A percentile compares a stretch with the other conserved stretches of the same genome.
phyloP scores from a whole-genome alignment of 2,888 invertebrate genomes.

The Acrobeloides nanus region DNA sequence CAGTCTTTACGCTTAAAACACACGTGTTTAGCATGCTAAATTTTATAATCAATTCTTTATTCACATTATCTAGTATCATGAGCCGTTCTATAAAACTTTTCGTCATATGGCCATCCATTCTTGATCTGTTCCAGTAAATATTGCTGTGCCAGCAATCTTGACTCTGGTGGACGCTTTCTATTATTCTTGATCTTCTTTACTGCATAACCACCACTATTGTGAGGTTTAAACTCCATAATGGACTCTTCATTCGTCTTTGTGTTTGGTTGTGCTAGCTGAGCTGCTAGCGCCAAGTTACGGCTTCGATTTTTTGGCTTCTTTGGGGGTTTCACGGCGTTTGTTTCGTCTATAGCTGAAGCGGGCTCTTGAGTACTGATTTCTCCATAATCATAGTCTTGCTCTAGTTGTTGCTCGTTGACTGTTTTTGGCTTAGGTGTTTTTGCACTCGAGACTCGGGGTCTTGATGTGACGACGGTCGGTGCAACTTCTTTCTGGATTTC shows the following conservation, averaged over 20 bases:
- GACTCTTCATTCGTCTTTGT: slow-evolving; percentile 7
- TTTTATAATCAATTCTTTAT: no score
- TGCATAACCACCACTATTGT: slow-evolving; percentile 22
- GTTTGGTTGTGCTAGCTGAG: background rate
- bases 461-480: slow-evolving; percentile 6
- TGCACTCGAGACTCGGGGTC: no score
- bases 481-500: slow-evolving; percentile 18
- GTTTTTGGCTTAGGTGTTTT: background rate
- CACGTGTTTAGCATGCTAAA: no score
- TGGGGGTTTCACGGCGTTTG: no score
- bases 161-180: slow-evolving; percentile 14
- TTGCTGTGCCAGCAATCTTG: slow-evolving; percentile 34
- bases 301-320: background rate
- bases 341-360: no score
- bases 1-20: no score
- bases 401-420: slow-evolving; percentile 1
- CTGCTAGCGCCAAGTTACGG: background rate
- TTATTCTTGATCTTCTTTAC: slow-evolving; percentile 14
- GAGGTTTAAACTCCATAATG: slow-evolving; percentile 17
- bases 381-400: slow-evolving; percentile 4
- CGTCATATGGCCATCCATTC: slow-evolving; percentile 52
- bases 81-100: slow-evolving; percentile 45
- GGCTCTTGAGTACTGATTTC: no score
- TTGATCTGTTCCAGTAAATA: slow-evolving; percentile 43
- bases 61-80: slow-evolving; percentile 9